phyloP scores from a whole-genome alignment of 2,113 vertebrate species.

The Clinocottus analis region DNA sequence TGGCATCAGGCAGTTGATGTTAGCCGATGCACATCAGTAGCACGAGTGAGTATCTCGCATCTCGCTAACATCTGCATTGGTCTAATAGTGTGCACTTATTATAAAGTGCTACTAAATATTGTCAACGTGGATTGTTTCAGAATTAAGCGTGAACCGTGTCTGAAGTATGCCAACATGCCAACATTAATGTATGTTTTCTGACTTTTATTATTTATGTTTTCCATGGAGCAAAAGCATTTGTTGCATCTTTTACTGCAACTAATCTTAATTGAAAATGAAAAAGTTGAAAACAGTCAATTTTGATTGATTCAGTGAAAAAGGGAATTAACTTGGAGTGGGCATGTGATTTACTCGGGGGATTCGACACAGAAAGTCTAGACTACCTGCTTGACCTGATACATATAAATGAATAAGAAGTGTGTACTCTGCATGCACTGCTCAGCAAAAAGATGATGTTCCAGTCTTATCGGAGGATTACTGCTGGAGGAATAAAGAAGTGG shows the following conservation, averaged over 20 bases:
- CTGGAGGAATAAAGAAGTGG: constrained; percentile 10
- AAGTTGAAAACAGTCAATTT: neutral
- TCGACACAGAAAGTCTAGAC: neutral
- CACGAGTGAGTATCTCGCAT: too few species aligned
- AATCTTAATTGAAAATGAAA: neutral
- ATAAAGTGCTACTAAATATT: too few species aligned
- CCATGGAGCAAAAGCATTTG: neutral
- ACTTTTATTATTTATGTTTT: neutral
- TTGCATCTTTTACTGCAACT: neutral
- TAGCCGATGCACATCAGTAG: too few species aligned
- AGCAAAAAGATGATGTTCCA: constrained; percentile 2
- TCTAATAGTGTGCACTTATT: too few species aligned
- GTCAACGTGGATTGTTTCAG: neutral
- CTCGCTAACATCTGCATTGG: too few species aligned
- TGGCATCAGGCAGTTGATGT: too few species aligned
- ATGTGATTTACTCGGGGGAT: neutral
- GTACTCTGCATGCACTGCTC: constrained; percentile 14
- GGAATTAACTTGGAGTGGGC: neutral
- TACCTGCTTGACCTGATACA: constrained; percentile 8
- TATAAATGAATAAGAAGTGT: constrained; percentile 18
- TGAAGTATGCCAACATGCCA: neutral
- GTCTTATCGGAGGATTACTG: neutral
- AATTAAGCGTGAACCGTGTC: neutral
- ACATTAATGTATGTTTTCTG: constrained; percentile 18
- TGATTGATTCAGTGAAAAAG: neutral